Evolutionary conservation across 2,888 invertebrate genomes (phyloP), one percentile per base, ranked within the genome.

Genomic region (Zelleria hepariella): DNA sequence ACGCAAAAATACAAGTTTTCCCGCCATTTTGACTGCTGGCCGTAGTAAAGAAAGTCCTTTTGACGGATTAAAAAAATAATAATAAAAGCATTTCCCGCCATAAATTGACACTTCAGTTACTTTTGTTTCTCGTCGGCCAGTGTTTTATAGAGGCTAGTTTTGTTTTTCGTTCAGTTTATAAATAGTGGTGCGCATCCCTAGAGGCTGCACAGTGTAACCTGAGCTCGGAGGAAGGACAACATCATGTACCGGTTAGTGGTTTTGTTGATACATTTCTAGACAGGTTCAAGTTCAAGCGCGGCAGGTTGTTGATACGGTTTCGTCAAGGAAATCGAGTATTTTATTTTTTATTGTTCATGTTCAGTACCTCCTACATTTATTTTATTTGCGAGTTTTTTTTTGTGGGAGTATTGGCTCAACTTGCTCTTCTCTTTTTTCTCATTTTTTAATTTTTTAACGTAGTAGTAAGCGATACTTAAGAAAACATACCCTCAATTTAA

Each of bases 241-340:
- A 66, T 65, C 63, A 81, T 86, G 84, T 82, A 81, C 80, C 81
- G 86, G 86, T 86, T 73, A 86, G 86, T 85, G 59, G 64, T 64
- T 71, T 71, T 62, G 62, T 63, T 70, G 71, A 65, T 66, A 21
- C 20, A 55, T 32, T 56, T 56, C 10, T 6, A 32, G 21, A n/a
- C 57, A 24, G 23, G 51, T 58, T 58, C 58, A 58, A 58, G 58
- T 18, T 58, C 58, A 58, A 58, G 58, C 7, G 27, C 32, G 32
- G 32, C 32, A 15, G 15, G 32, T 10, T 10, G 32, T 42, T 42
- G 32, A 3, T 42, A 10, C 32, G 32, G 10, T 42, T 2, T 4
- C 10, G 32, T 42, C 32, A 42, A 42, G 6, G 15, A 42, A 42
- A 42, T 42, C 15, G 32, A 15, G 32, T 42, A 3, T 42, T 42